Conservation (phyloP, 2,113 vertebrate genomes). For the Hystrix cristata region DNA sequence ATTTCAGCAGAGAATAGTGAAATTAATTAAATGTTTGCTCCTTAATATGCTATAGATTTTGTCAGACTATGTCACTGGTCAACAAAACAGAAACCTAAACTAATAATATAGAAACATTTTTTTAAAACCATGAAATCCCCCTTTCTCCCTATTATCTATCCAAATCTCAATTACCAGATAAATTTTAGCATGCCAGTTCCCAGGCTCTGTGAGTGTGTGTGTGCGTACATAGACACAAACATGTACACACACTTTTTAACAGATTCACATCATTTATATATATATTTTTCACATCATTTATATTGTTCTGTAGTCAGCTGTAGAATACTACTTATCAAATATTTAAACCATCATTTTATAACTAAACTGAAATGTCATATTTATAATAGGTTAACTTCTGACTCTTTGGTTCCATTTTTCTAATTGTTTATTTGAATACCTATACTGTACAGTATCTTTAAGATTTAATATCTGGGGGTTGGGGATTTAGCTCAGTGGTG, state of each 20-base stretch:
- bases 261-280: background rate
- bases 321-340: conserved; percentile 11
- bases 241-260: background rate
- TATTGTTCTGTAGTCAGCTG: background rate
- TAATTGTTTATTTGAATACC: background rate
- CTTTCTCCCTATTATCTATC: background rate
- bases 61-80: background rate
- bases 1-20: background rate
- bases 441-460: background rate
- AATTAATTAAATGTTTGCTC: background rate
- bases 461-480: background rate
- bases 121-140: background rate
- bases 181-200: background rate
- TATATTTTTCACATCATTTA: background rate
- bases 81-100: background rate
- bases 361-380: background rate
- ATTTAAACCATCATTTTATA: background rate
- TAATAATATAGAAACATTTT: background rate
- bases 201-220: background rate
- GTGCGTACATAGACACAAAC: background rate
- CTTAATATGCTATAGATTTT: background rate
- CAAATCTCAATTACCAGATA: conserved; percentile 4
- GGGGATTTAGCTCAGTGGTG: too few species aligned
- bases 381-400: background rate
- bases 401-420: background rate